Evolutionary conservation across 2,888 invertebrate species (phyloP).

Genomic region (Phyto melanocephala): DNA sequence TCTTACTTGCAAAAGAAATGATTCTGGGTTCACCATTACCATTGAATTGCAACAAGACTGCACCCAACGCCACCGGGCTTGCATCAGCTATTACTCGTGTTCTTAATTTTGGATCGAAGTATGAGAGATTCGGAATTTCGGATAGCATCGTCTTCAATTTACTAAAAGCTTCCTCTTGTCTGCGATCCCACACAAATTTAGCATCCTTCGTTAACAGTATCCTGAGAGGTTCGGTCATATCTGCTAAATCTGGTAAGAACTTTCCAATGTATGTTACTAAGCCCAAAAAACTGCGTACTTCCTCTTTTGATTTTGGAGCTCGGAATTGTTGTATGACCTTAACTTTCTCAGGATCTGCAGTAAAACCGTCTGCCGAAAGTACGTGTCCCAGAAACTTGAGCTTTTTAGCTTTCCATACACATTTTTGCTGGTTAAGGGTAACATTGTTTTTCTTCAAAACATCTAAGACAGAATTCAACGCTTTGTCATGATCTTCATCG

Average conservation of each 20-base stretch:
- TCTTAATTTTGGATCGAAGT: slow-evolving; percentile 68
- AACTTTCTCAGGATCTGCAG: slow-evolving; percentile 64
- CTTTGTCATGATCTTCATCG: slow-evolving; percentile 69
- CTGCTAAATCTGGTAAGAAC: too few relatives aligned
- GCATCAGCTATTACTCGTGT: slow-evolving; percentile 73
- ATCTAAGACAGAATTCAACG: slow-evolving; percentile 62
- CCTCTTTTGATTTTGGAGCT: slow-evolving; percentile 68
- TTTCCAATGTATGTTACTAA: slow-evolving; percentile 71
- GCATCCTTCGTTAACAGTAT: slow-evolving; percentile 69
- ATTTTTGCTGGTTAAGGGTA: slow-evolving; percentile 69
- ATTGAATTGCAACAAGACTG: slow-evolving; percentile 17
- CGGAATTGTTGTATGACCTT: slow-evolving; percentile 66
- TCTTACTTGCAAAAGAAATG: slow-evolving; percentile 61
- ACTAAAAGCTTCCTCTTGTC: slow-evolving; percentile 69
- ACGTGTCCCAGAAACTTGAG: slow-evolving; percentile 48
- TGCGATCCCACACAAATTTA: slow-evolving; percentile 68
- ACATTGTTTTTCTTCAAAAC: slow-evolving; percentile 66
- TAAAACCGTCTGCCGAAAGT: slow-evolving; percentile 62
- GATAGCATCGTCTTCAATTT: slow-evolving; percentile 64
- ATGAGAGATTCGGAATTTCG: slow-evolving; percentile 67
- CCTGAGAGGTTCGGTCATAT: slow-evolving; percentile 51
- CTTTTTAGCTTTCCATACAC: slow-evolving; percentile 54
- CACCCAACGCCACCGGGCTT: slow-evolving; percentile 71
- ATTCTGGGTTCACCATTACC: slow-evolving; percentile 9
- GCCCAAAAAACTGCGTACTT: slow-evolving; percentile 71